Evolutionary conservation across 2,113 vertebrate genomes (phyloP).

Genomic region (Pipra filicauda): DNA sequence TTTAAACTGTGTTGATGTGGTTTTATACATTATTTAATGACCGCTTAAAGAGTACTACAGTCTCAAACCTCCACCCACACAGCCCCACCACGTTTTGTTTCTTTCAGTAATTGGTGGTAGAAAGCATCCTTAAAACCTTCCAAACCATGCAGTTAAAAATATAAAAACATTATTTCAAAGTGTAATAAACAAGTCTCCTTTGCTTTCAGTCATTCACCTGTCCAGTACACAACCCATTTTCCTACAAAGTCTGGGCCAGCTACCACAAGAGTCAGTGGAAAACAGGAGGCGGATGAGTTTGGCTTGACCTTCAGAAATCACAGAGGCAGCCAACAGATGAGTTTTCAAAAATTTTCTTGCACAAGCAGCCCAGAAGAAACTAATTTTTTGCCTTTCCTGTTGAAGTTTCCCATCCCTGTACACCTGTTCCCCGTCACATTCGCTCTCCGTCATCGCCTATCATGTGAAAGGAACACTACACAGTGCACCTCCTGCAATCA

Average conservation of each 20-base stretch:
- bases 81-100: not conserved
- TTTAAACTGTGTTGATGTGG: not conserved
- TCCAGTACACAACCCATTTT: not conserved
- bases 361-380: not conserved
- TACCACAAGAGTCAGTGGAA: not conserved
- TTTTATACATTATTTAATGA: constrained; percentile 41
- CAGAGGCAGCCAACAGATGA: not conserved
- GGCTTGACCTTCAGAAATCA: not conserved
- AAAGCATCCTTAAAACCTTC: constrained; percentile 2
- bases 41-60: not conserved
- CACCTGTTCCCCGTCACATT: not conserved
- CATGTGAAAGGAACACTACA: not conserved
- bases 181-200: not conserved
- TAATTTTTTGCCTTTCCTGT: not conserved
- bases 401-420: not conserved
- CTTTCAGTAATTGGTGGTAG: not conserved
- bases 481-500: not conserved
- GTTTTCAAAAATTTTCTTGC: not conserved
- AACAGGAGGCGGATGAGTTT: not conserved
- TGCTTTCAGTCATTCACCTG: not conserved
- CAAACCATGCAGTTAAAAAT: not conserved
- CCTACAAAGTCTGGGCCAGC: not conserved
- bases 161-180: not conserved
- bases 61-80: not conserved
- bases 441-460: not conserved